Evolutionary conservation across 1,140 invertebrate species (phyloP), one percentile per base, ranked within the genome.

Genomic region (Chelonus insularis): DNA sequence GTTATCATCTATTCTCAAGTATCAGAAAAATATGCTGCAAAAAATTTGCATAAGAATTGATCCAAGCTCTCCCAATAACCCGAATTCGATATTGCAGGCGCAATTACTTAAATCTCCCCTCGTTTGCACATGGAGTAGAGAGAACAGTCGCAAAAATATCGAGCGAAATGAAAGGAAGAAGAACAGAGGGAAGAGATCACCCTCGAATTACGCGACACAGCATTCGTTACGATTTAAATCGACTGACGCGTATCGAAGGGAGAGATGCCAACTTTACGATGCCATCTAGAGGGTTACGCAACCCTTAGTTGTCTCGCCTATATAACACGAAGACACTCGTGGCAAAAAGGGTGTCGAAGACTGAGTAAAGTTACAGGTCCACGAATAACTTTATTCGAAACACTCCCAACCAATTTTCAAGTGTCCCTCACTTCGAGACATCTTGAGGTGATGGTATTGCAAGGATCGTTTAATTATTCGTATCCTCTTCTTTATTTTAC

Each of bases 201-300:
- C 55, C 57, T 60, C 32, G 36, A 52, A 52, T 54, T 52, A 43
- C 23, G 14, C 14, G 37, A 52, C 58, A 41, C 37, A 36, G 36
- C 48, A 55, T 62, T 62, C 51, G 60, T 62, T 62, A 62, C 60
- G 20, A 62, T 55, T 62, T 62, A 55, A 62, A 62, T 55, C 51
- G 51, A 55, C 37, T 54, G 32, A 14, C 21, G 48, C 48, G 29
- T 25, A 51, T 34, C 12, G 48, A 51, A 51, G 20, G 52, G 20
- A 37, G 52, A 55, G 23, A 51, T 41, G 50, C 34, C 23, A 52
- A 52, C 32, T 52, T 60, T 60, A 60, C 58, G 36, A 37, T 55
- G 8, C 34, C 36, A 48, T 48, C 45, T 12, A 23, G 25, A 51
- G 48, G 48, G 48, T 48, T 23, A 48, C 20, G 45, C 20, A 25